Base-by-base conservation (phyloP, 2,113 vertebrate species). In the Nestor notabilis region DNA sequence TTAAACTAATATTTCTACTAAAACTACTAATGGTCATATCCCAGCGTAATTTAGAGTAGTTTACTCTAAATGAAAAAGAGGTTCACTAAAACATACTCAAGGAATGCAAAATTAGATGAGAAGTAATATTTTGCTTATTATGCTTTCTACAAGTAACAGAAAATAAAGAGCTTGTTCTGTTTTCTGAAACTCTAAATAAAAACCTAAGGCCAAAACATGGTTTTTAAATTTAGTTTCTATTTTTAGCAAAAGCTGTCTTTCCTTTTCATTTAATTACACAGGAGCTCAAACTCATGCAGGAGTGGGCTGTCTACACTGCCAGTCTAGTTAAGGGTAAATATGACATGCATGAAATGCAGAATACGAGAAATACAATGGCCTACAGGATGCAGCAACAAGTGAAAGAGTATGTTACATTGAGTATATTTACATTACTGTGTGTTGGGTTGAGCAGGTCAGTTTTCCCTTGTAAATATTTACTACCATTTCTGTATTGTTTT, bases 101-200 rank as follows among this genome's bases (percentile, higher is more conserved):
- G 43, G 46, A 84, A 75, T 55, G 33, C 19, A 94, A 94, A 92
- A 95, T 74, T 64, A 86, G 58, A 89, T 79, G 33, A 85, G 74
- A 94, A 95, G 33, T 44, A 74, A 17, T 76, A 60, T 69, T 92
- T 94, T 65, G 60, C 50, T 46, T 91, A 85, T 58, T 64, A 77
- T n/a, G 37, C 24, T 83, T 96, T 88, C 80, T 76, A 74, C 12
- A 96, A 63, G 56, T 86, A 90, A 96, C 24, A 15, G 43, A 95
- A 96, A 95, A 93, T 64, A 77, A 96, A 87, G 61, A 84, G 61
- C 46, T 82, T 35, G 19, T 77, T 92, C 43, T 82, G 39, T 85
- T 96, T 95, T 82, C 61, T 6, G 14, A 96, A 96, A 87, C 14
- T 33, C 53, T 80, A 89, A 89, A 90, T 91, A 90, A 97, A 77